Evolutionary conservation across 1,140 invertebrate species (phyloP), one percentile per base, ranked within the genome.

Genomic region (Sarcophaga bullata): DNA sequence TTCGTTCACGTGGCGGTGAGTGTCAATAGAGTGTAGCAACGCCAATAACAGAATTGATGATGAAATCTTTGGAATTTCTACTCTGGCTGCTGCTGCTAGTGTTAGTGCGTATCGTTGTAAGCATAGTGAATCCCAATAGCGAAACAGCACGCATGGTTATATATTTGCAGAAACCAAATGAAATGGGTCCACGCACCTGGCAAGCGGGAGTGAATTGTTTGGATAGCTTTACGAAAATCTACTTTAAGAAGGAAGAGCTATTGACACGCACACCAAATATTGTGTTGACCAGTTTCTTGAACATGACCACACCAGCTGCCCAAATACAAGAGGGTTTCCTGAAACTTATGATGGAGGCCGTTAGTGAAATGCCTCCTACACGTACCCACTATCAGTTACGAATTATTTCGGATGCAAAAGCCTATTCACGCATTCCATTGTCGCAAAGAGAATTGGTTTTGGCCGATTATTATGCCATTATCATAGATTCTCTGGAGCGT

Each of bases 391-490:
- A 85, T 47, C 88, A 89, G 68, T 73, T 88, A 46, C 84, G 88
- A 3, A 86, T 89, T 0, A 81, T 89, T 17, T 84, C 84, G n/a
- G 86, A 88, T 84, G 6, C 15, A 0, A 52, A 62, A 8, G 49
- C 9, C 0, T 80, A 83, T 49, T 9, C 52, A 10, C 68, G 25
- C 15, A 8, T 25, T 0, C 10, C 50, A 8, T 80, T 48, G 13
- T 19, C 6, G 47, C 80, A 80, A 37, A 68, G 10, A 15, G 84
- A 85, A 10, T 46, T 87, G 11, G 82, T 90, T 3, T 78, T 85
- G 54, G 62, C 85, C 4, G 87, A 89, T 76, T 87, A 86, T 83
- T 89, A 90, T 73, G 84, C 90, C 5, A 86, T 89, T 37, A 62
- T 89, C 0, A 83, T 87, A 15, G 87, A 89, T 81, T 84, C 82